These are phyloP conservation scores for Drusus annulatus DNA, from an alignment of 1,140 invertebrate genomes.

Conservation along the genomic window DNA sequence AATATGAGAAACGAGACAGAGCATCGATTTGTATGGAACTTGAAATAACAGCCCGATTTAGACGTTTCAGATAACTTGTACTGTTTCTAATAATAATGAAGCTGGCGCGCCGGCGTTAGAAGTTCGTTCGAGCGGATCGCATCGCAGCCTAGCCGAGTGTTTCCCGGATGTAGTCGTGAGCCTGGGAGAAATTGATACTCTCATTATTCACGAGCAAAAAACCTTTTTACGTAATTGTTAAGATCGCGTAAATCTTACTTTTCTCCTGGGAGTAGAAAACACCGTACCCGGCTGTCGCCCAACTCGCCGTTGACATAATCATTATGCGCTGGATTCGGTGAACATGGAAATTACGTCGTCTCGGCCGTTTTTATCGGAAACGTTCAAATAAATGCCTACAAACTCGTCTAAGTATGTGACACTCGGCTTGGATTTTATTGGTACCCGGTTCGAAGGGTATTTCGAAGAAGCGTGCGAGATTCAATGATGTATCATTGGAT, in stretches of 20 bases:
- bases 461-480: no score
- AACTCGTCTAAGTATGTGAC: no score
- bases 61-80: neutral
- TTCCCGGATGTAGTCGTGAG: constrained; percentile 14
- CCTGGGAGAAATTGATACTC: constrained; percentile 13
- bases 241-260: neutral
- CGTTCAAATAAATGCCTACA: no score
- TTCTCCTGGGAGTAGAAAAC: neutral
- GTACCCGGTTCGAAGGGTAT: no score
- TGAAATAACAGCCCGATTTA: neutral
- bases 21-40: no score
- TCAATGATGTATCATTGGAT: no score
- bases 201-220: constrained; percentile 11
- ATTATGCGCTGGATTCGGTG: no score
- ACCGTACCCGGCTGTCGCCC: neutral
- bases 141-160: neutral
- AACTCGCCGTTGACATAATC: no score
- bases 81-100: neutral
- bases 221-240: neutral
- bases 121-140: constrained; percentile 1
- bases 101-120: neutral
- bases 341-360: no score
- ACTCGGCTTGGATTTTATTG: no score
- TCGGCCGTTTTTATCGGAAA: no score
- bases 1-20: no score